Evolutionary conservation across 2,888 invertebrate genomes (phyloP).

Genomic region (Stegophylla sp.): DNA sequence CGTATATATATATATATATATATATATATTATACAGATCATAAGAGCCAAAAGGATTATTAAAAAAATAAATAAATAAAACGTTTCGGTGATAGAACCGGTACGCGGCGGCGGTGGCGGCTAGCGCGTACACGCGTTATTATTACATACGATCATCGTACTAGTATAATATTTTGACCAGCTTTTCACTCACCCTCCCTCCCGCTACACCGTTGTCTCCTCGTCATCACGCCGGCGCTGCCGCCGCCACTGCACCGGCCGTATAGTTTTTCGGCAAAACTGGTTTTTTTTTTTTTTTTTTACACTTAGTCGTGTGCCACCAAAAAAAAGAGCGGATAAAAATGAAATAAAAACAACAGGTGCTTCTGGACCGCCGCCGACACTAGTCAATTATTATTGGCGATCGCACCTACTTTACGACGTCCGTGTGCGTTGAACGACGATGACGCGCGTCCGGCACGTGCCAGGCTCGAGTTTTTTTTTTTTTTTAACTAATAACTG

Average conservation of each 20-base stretch:
- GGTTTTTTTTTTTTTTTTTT: constrained; percentile 42
- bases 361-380: constrained; percentile 53
- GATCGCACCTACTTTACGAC: constrained; percentile 56
- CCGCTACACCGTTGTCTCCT: neutral
- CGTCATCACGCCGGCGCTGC: constrained; percentile 11
- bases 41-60: too few relatives aligned
- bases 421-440: neutral
- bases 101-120: neutral
- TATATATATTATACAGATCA: too few relatives aligned
- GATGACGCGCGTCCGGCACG: constrained; percentile 36
- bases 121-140: neutral
- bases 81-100: constrained; percentile 26
- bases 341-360: constrained; percentile 43
- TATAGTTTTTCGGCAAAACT: constrained; percentile 50
- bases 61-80: too few relatives aligned
- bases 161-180: constrained; percentile 56
- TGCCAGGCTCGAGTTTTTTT: constrained; percentile 37
- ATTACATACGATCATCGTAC: neutral
- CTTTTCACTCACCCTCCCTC: constrained; percentile 27
- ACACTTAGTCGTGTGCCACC: constrained; percentile 57
- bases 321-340: constrained; percentile 6
- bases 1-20: too few relatives aligned
- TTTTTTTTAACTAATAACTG: constrained; percentile 33
- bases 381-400: constrained; percentile 52
- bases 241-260: neutral